phyloP scores from a whole-genome alignment of 1,140 invertebrate genomes.

The Ceratitis capitata region DNA sequence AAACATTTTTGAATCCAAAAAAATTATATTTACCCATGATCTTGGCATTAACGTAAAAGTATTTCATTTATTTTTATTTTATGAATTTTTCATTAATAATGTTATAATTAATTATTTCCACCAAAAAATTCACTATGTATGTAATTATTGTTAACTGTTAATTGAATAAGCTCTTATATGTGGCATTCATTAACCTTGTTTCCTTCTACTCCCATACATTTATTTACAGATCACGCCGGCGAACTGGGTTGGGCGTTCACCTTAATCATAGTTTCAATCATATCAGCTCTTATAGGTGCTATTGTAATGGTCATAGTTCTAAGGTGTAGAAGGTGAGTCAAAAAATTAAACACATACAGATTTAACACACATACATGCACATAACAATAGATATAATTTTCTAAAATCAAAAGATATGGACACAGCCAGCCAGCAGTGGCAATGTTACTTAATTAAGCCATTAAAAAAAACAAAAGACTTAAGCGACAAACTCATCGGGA shows the following conservation, averaged over 20 bases:
- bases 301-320: conserved; percentile 69
- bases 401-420: not conserved
- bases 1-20: too few species aligned
- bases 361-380: not conserved
- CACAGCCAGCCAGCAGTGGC: not conserved
- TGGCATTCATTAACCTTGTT: not conserved
- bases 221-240: conserved; percentile 66
- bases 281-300: conserved; percentile 68
- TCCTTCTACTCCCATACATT: conserved; percentile 5
- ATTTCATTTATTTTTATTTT: too few species aligned
- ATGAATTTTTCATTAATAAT: too few species aligned
- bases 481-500: not conserved
- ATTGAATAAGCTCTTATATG: not conserved
- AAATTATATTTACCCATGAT: too few species aligned
- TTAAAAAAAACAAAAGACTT: conserved; percentile 20
- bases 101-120: too few species aligned
- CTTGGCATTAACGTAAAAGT: too few species aligned
- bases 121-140: not conserved
- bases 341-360: not conserved
- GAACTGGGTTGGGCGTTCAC: conserved; percentile 69
- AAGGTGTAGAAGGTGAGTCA: conserved; percentile 68
- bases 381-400: not conserved
- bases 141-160: not conserved
- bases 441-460: not conserved
- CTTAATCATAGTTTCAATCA: conserved; percentile 68